Evolutionary conservation across 1,140 invertebrate species (phyloP).

Genomic region (Drosophila quadrilineata): DNA sequence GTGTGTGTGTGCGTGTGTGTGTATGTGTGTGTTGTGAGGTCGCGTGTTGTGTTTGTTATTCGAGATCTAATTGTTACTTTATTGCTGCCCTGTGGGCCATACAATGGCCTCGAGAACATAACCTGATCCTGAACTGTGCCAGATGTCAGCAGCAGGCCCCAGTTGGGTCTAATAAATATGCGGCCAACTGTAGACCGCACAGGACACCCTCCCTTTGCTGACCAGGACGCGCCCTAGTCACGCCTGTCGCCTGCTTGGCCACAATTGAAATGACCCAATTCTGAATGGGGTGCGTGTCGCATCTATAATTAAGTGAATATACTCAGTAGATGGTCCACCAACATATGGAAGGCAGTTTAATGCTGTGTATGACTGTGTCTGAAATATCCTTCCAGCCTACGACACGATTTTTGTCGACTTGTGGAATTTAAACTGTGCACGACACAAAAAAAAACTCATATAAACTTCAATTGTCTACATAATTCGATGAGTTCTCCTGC

Average conservation of each 20-base stretch:
- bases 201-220: slow-evolving; percentile 21
- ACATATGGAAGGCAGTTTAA: slow-evolving; percentile 33
- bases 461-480: background rate
- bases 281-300: slow-evolving; percentile 56
- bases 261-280: slow-evolving; percentile 15
- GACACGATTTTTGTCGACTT: too few relatives aligned
- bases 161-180: slow-evolving; percentile 34
- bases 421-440: too few relatives aligned
- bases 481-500: background rate
- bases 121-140: slow-evolving; percentile 5
- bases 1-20: slow-evolving; percentile 14
- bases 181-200: slow-evolving; percentile 10
- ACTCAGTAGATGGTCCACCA: slow-evolving; percentile 28
- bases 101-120: slow-evolving; percentile 23
- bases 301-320: slow-evolving; percentile 78
- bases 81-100: slow-evolving; percentile 36
- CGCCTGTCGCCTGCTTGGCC: slow-evolving; percentile 13
- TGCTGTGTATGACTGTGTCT: slow-evolving; percentile 37
- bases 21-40: background rate
- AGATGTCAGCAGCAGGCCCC: slow-evolving; percentile 13
- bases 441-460: slow-evolving; percentile 1
- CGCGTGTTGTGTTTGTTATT: slow-evolving; percentile 34
- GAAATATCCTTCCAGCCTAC: too few relatives aligned
- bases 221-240: slow-evolving; percentile 7
- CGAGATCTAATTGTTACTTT: slow-evolving; percentile 59